These are phyloP conservation scores for Hemithea aestivaria DNA, from an alignment of 2,888 invertebrate species.

Conservation along the genomic window DNA sequence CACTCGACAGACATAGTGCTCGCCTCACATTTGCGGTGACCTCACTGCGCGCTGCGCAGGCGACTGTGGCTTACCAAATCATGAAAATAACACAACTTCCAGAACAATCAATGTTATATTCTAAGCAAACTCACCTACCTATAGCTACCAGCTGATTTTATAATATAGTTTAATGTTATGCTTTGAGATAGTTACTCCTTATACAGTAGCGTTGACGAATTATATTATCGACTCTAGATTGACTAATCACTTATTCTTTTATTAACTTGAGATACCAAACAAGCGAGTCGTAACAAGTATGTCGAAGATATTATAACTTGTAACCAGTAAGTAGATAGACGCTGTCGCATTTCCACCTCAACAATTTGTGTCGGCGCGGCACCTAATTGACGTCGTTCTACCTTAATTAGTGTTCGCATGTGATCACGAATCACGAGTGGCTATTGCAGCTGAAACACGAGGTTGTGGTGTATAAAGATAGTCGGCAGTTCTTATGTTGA, in stretches of 20 bases:
- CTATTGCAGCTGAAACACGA: conserved; percentile 21
- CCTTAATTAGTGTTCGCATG: conserved; percentile 42
- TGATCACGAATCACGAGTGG: conserved; percentile 12
- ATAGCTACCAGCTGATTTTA: no score
- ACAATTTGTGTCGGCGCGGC: conserved; percentile 40
- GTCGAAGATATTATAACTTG: conserved; percentile 1
- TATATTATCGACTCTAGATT: no score
- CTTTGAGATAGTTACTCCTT: no score
- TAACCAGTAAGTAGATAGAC: conserved; percentile 10
- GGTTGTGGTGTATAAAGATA: conserved; percentile 19
- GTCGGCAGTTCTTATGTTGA: conserved; percentile 45
- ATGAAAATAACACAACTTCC: conserved; percentile 46
- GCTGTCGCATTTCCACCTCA: conserved; percentile 33
- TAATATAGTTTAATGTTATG: no score
- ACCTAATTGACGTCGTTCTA: conserved; percentile 48
- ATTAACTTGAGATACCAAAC: no score
- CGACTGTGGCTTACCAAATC: conserved; percentile 41
- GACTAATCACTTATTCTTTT: no score
- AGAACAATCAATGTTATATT: conserved; percentile 17
- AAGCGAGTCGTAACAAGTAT: conserved; percentile 8
- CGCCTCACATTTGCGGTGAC: conserved; percentile 48
- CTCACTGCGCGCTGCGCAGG: conserved; percentile 54
- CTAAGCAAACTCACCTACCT: conserved; percentile 4
- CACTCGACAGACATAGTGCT: conserved; percentile 54
- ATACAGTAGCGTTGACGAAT: no score